Base-by-base conservation (phyloP, 2,888 invertebrate genomes). In the Habrosyne pyritoides region DNA sequence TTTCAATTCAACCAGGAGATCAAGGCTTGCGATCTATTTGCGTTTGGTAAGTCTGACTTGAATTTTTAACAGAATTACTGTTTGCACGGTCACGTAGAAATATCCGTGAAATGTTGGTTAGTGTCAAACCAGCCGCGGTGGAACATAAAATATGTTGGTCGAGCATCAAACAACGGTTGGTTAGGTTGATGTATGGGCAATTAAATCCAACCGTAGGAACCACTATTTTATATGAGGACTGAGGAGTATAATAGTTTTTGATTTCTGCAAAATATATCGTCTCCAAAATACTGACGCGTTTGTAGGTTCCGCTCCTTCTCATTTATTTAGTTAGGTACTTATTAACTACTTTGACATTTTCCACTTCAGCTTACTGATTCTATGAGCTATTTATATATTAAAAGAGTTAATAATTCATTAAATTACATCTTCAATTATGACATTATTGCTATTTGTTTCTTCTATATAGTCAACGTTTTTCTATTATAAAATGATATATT, bases 161-260 rank as follows among this genome's bases (percentile, higher is more conserved):
- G 55, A 62, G 61, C 62, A 69, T 56, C 53, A 55, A 47, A 59
- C 36, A 61, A 53, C 63, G 70, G 52, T 67, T 59, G 56, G 63
- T 54, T 71, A n/a, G 67, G 59, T 52, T 66, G 73, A 67, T 59
- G 65, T 67, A 69, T 62, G 67, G 55, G 52, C 63, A 71, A 65
- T 70, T 72, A 69, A 42, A 8, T 42, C 18, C 42, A 8, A 18
- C 42, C 36, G 36, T 33, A 33, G 4, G 30, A 30, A 30, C 30
- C 12, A 12, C 10, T 30, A 36, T 18, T 42, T 42, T 42, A 42
- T 18, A 24, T 24, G 24, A 24, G 24, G n/a, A n/a, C n/a, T n/a
- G 33, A 33, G 33, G 33, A 33, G 33, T 1, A n/a, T 33, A n/a
- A 33, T 5, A 33, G 33, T n/a, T n/a, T n/a, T n/a, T n/a, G n/a